Evolutionary conservation across 2,888 invertebrate species (phyloP).

Genomic region (Eilema depressum): DNA sequence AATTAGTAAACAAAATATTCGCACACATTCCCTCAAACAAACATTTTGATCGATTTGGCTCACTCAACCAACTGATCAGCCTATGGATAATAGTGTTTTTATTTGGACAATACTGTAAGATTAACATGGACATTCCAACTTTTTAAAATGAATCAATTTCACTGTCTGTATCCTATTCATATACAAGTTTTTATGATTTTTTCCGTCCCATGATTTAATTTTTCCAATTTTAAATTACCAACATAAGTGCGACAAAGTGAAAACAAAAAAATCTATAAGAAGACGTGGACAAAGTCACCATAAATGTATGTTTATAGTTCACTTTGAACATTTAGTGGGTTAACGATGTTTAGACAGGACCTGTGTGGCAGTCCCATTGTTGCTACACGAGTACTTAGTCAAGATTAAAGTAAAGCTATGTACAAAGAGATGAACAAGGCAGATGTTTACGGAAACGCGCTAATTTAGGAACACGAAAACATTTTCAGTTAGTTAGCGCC

Average conservation of each 20-base stretch:
- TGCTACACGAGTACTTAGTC: background rate
- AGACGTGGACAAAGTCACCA: too few species aligned
- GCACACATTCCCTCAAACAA: too few species aligned
- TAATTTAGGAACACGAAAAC: slow-evolving; percentile 9
- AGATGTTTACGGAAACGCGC: slow-evolving; percentile 15
- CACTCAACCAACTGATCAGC: background rate
- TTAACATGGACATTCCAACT: background rate
- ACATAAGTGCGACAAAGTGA: too few species aligned
- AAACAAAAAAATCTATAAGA: too few species aligned
- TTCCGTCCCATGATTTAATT: too few species aligned
- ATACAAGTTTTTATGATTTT: too few species aligned
- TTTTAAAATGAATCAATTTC: background rate
- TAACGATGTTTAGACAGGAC: slow-evolving; percentile 41
- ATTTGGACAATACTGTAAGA: too few species aligned
- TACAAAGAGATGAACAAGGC: slow-evolving; percentile 21
- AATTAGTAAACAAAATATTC: too few species aligned
- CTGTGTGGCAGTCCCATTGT: slow-evolving; percentile 7
- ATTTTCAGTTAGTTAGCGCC: background rate
- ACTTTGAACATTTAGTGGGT: slow-evolving; percentile 22
- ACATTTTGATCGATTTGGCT: too few species aligned
- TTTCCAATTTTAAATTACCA: too few species aligned
- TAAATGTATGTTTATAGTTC: background rate
- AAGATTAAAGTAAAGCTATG: slow-evolving; percentile 10
- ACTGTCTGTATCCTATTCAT: too few species aligned
- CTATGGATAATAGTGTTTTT: background rate